Evolutionary conservation across 2,888 invertebrate species (phyloP), one percentile per base, ranked within the genome.

Genomic region (Pseudolycoriella hygida): DNA sequence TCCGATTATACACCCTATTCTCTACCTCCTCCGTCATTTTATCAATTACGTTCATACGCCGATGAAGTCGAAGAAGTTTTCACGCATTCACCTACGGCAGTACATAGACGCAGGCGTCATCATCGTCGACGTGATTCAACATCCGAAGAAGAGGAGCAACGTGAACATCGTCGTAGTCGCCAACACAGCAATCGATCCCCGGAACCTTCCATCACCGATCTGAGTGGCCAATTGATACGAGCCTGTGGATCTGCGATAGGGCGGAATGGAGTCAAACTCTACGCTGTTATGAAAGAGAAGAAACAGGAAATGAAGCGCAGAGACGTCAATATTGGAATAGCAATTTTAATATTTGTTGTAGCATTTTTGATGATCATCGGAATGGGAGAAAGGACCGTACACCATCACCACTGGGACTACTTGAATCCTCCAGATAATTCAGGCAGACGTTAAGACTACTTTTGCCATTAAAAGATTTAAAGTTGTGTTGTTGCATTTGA

Each of bases 321-420:
- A 49, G 79, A 83, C 56, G 69, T 80, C 48, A 80, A 83, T 56
- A 76, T 84, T 56, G 77, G 83, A 4, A 68, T 86, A 54, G 78
- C 86, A 46, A 79, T 87, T 56, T 73, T 88, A 50, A 70, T 89
- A 48, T 73, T 88, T 43, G 67, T 88, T 50, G 74, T 88, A 32
- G 81, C 83, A 43, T 82, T 80, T 14, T 69, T 88, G 48, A 72
- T 88, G 50, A 70, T 88, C 62, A 71, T 85, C 51, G 77, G 82
- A 43, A 72, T 81, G 49, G 77, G 76, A 51, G 75, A 77, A 49
- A 73, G 78, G 46, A 77, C 78, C 43, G 73, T 83, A 51, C 84
- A 87, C 59, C 77, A 81, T 54, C 82, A 85, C 60, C 86, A 86
- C 55, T 87, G 87, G 87, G 87, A 87, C 60, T 87, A 80, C 61